A percentile compares a stretch with the other conserved stretches of the same genome.
These are phyloP conservation scores for Pseudoips prasinana DNA, from an alignment of 2,888 invertebrate species.

Conservation along the genomic window DNA sequence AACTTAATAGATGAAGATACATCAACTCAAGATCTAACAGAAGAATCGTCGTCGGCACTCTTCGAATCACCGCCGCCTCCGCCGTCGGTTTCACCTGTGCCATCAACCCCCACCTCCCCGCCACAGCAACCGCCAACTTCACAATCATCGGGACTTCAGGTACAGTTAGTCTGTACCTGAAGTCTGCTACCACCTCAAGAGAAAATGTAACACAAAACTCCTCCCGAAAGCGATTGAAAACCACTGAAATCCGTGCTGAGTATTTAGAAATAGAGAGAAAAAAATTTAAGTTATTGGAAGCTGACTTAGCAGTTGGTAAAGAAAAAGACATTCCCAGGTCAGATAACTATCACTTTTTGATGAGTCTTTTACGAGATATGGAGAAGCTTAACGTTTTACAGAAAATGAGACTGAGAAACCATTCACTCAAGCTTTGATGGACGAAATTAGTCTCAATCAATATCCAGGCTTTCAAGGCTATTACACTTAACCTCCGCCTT, in stretches of 20 bases:
- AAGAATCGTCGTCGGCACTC: constrained; percentile 19
- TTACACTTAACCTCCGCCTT: too few species aligned
- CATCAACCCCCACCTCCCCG: constrained; percentile 14
- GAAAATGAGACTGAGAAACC: constrained; percentile 23
- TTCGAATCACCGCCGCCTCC: constrained; percentile 15
- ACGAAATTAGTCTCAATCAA: constrained; percentile 17
- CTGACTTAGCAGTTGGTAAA: constrained; percentile 10
- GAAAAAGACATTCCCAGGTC: constrained; percentile 13
- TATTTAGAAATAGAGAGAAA: constrained; percentile 25
- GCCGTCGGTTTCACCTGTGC: constrained; percentile 4
- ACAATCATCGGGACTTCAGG: too few species aligned
- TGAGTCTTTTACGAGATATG: constrained; percentile 26
- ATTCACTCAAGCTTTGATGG: constrained; percentile 22
- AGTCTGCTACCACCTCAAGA: constrained; percentile 13
- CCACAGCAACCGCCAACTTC: too few species aligned
- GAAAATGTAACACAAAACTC: constrained; percentile 20
- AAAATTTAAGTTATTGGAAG: too few species aligned
- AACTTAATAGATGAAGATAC: constrained; percentile 18
- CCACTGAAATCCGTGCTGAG: constrained; percentile 24
- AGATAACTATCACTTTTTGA: constrained; percentile 19
- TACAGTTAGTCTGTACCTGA: too few species aligned
- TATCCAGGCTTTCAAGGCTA: too few species aligned
- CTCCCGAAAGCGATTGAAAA: constrained; percentile 18
- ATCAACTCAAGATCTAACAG: constrained; percentile 19
- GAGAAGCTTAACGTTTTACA: constrained; percentile 21